Percentiles rank a stretch among this genome's conserved stretches.
Conservation (phyloP, 2,797 vertebrate species). For the Euphonia xanthogaster region DNA sequence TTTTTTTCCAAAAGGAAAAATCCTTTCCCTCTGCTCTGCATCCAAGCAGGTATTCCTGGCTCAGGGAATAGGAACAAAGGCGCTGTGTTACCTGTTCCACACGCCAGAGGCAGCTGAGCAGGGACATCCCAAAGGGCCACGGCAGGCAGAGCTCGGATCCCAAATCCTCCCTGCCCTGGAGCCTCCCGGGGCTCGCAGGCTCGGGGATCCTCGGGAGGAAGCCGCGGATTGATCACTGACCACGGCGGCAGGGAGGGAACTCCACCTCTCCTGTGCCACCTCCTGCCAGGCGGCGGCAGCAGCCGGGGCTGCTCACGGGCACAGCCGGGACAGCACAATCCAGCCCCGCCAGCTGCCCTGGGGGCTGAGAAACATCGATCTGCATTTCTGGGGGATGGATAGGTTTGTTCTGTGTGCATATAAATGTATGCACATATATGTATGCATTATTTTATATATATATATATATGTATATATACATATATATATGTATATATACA, state of each 20-base stretch:
- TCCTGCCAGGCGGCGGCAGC: constrained; percentile 55
- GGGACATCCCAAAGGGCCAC: constrained; percentile 23
- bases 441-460: too few relatives aligned
- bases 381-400: too few relatives aligned
- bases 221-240: constrained; percentile 57
- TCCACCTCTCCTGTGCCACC: constrained; percentile 73
- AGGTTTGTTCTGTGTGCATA: not conserved
- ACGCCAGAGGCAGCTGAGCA: constrained; percentile 40
- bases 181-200: not conserved
- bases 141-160: not conserved
- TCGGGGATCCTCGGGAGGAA: constrained; percentile 54
- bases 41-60: not conserved
- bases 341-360: too few relatives aligned
- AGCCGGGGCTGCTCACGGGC: not conserved
- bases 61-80: constrained; percentile 65
- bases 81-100: constrained; percentile 68
- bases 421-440: not conserved
- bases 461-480: too few relatives aligned
- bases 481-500: too few relatives aligned
- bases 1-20: not conserved
- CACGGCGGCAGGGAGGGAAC: constrained; percentile 63
- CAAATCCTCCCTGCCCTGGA: not conserved
- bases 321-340: too few relatives aligned
- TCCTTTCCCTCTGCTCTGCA: not conserved
- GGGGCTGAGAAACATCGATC: too few relatives aligned